These are phyloP conservation scores for Linepithema humile DNA, from an alignment of 1,140 invertebrate species.

Conservation along the genomic window DNA sequence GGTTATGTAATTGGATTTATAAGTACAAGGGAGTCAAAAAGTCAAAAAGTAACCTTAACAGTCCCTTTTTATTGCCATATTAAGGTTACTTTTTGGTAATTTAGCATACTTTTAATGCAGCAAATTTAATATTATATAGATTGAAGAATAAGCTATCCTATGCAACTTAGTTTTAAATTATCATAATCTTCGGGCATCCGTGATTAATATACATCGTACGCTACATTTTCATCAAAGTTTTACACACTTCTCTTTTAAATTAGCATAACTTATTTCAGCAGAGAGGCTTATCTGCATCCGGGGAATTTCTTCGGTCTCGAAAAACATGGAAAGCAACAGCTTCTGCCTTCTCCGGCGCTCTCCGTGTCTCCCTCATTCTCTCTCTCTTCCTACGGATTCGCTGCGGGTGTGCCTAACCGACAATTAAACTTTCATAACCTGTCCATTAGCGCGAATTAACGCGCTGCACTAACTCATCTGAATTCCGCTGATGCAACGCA, in stretches of 20 bases:
- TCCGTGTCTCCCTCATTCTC: background rate
- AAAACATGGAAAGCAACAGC: conserved; percentile 15
- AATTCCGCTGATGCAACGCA: conserved; percentile 71
- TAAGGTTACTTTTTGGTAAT: too few species aligned
- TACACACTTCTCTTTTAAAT: background rate
- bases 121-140: background rate
- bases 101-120: too few species aligned
- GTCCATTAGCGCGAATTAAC: conserved; percentile 75
- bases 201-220: background rate
- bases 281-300: background rate
- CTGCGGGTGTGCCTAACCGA: conserved; percentile 61
- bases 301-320: background rate
- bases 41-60: too few species aligned
- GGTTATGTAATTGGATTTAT: too few species aligned
- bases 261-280: background rate
- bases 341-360: conserved; percentile 34
- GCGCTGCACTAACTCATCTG: conserved; percentile 69
- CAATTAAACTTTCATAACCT: conserved; percentile 76
- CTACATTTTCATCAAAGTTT: background rate
- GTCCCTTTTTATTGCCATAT: too few species aligned
- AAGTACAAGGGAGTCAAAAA: too few species aligned
- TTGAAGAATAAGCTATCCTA: conserved; percentile 2
- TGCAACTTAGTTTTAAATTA: conserved; percentile 16
- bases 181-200: background rate
- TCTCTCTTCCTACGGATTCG: background rate